Percentiles rank a stretch among this genome's conserved stretches.
Conservation (phyloP, 2,888 invertebrate genomes). For the Trachelus iudaicus region DNA sequence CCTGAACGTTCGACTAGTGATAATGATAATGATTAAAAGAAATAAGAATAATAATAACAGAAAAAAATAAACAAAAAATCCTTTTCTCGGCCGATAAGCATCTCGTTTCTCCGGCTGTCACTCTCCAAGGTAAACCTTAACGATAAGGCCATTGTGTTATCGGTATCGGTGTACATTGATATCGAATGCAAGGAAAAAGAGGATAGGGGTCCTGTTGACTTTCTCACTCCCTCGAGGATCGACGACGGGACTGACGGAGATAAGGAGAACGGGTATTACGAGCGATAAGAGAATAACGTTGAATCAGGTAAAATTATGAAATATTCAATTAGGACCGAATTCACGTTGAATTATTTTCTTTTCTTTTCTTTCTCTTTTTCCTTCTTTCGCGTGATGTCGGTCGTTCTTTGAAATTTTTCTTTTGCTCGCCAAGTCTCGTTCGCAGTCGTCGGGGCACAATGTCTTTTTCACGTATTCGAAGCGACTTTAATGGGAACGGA, state of each 20-base stretch:
- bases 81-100: constrained; percentile 42
- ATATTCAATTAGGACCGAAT: background rate
- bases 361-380: no score
- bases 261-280: background rate
- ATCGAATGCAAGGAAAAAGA: background rate
- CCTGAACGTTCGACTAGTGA: constrained; percentile 32
- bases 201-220: background rate
- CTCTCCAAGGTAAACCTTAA: background rate
- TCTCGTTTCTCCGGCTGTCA: constrained; percentile 1
- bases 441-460: background rate
- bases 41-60: background rate
- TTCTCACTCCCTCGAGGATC: background rate
- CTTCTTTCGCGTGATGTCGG: no score
- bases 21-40: background rate
- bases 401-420: no score
- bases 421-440: background rate
- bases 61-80: constrained; percentile 42
- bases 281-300: background rate
- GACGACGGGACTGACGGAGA: background rate
- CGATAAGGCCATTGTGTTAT: background rate
- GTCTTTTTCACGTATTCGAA: background rate
- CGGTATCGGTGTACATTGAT: background rate
- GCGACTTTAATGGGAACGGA: background rate
- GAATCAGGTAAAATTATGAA: background rate
- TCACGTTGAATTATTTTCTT: background rate